Conservation (phyloP, 2,888 invertebrate species). For the Macrostomum cliftonense region DNA sequence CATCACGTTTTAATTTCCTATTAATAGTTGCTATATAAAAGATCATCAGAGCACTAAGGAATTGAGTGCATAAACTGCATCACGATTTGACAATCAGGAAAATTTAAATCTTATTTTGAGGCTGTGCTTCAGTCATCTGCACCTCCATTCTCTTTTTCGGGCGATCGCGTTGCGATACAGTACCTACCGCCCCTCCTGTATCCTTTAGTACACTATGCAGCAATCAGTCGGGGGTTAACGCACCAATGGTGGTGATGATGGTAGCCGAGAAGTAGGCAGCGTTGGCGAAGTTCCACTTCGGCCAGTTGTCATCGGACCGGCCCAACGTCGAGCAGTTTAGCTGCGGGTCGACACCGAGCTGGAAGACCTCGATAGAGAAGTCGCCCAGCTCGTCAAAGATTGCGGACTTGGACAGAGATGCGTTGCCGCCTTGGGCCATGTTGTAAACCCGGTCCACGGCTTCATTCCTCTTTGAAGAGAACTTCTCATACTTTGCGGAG, state of each 20-base stretch:
- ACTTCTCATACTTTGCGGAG: neutral
- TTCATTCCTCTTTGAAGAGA: slow-evolving; percentile 1
- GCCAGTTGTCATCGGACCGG: neutral
- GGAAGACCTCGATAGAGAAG: slow-evolving; percentile 7
- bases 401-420: neutral
- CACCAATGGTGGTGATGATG: slow-evolving; percentile 11
- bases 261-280: slow-evolving; percentile 10
- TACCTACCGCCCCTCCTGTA: too few relatives aligned
- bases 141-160: too few relatives aligned
- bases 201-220: too few relatives aligned
- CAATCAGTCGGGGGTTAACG: neutral
- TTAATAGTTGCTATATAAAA: too few relatives aligned
- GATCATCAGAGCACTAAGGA: too few relatives aligned
- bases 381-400: slow-evolving; percentile 2
- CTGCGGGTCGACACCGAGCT: slow-evolving; percentile 4
- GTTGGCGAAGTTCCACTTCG: slow-evolving; percentile 10
- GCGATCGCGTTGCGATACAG: too few relatives aligned
- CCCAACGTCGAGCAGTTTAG: slow-evolving; percentile 9
- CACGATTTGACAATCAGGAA: too few relatives aligned
- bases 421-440: slow-evolving; percentile 6
- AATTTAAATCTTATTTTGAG: too few relatives aligned
- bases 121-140: too few relatives aligned
- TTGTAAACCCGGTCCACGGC: slow-evolving; percentile 1
- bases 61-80: too few relatives aligned
- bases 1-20: too few relatives aligned